These are phyloP conservation scores for Pseudopipra pipra DNA, from an alignment of 2,113 vertebrate species.

Conservation along the genomic window DNA sequence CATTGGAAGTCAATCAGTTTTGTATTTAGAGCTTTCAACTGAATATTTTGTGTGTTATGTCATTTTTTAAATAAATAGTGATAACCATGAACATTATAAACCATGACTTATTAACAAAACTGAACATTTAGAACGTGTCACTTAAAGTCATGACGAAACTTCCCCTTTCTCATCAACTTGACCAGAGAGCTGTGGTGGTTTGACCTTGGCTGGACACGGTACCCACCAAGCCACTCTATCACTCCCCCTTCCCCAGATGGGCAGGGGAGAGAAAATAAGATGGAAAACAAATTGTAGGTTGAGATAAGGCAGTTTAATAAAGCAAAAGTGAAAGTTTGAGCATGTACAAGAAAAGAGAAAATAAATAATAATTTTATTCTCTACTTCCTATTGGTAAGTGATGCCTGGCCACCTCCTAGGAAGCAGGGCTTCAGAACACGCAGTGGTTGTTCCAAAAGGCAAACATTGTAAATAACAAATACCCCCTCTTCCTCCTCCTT, in stretches of 20 bases:
- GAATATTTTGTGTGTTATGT: neutral
- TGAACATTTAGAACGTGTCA: neutral
- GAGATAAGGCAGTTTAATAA: neutral
- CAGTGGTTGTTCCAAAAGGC: neutral
- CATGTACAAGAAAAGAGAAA: neutral
- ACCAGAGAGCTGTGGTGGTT: neutral
- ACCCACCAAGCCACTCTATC: neutral
- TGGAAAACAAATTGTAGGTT: neutral
- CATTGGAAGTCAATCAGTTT: neutral
- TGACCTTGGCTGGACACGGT: neutral
- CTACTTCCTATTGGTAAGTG: neutral
- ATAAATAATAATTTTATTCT: neutral
- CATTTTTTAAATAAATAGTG: neutral
- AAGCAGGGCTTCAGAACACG: neutral
- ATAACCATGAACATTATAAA: neutral
- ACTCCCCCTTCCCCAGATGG: neutral
- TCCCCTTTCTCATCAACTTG: neutral
- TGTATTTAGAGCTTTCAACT: neutral
- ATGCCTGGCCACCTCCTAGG: neutral
- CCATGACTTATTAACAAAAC: neutral
- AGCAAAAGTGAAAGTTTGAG: neutral
- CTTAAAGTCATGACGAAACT: neutral
- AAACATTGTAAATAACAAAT: neutral
- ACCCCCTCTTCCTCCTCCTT: neutral
- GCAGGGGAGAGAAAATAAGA: neutral